These are phyloP conservation scores for Oncorhynchus keta DNA, from an alignment of 2,113 vertebrate genomes.

Conservation along the genomic window DNA sequence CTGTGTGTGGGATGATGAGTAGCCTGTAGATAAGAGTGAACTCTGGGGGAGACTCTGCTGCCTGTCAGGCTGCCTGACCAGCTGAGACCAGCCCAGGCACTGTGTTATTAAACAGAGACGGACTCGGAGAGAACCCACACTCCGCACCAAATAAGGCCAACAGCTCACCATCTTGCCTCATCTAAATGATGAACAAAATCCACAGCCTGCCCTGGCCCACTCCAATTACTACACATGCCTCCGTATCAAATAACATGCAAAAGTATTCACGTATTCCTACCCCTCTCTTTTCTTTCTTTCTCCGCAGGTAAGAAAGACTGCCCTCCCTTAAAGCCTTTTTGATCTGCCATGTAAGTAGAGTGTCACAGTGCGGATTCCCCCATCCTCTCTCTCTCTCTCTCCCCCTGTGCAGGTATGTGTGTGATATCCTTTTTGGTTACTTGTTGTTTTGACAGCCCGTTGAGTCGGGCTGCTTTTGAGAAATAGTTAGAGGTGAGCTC, in stretches of 20 bases:
- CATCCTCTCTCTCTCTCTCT: conserved; percentile 18
- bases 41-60: conserved; percentile 8
- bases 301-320: conserved; percentile 71
- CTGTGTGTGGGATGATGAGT: conserved; percentile 8
- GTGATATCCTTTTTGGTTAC: conserved; percentile 51
- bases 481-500: conserved; percentile 60
- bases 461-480: conserved; percentile 44
- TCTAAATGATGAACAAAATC: background rate
- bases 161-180: conserved; percentile 17
- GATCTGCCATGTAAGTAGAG: conserved; percentile 63
- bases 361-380: conserved; percentile 40
- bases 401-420: background rate
- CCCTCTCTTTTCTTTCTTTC: conserved; percentile 31
- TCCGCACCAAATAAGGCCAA: conserved; percentile 71
- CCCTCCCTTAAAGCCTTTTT: conserved; percentile 30
- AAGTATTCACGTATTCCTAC: conserved; percentile 28
- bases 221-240: background rate
- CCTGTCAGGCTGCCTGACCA: conserved; percentile 24
- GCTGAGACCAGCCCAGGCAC: conserved; percentile 36
- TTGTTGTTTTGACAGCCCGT: conserved; percentile 74
- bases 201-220: conserved; percentile 35
- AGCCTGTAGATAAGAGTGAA: conserved; percentile 11
- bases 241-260: conserved; percentile 7
- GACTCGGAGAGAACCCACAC: conserved; percentile 24
- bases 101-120: conserved; percentile 6